A percentile compares a stretch with the other conserved stretches of the same genome.
phyloP scores from a whole-genome alignment of 2,113 vertebrate genomes.

The Petrocephalus microphthalmus region DNA sequence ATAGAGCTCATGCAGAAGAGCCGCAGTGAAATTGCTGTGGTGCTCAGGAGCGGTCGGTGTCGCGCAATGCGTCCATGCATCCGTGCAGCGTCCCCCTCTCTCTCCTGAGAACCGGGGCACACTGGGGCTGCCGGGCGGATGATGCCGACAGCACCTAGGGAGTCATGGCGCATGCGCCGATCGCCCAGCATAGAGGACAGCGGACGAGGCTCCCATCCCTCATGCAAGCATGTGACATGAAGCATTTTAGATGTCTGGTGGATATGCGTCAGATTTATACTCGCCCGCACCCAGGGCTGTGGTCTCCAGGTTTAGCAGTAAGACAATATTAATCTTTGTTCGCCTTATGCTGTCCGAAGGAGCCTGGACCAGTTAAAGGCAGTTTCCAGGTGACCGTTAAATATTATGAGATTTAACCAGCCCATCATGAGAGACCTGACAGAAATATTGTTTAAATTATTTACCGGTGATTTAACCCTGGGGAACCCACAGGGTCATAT shows the following conservation, averaged over 20 bases:
- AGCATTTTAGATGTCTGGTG: background rate
- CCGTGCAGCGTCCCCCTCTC: background rate
- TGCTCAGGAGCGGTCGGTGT: background rate
- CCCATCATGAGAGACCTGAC: no score
- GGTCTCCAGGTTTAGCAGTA: background rate
- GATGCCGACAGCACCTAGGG: background rate
- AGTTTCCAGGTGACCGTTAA: no score
- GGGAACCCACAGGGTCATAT: no score
- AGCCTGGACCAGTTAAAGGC: no score
- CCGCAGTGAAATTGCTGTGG: background rate
- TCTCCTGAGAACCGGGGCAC: background rate
- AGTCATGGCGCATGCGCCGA: background rate
- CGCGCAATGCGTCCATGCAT: background rate
- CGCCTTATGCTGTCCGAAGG: background rate
- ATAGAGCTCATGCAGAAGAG: background rate
- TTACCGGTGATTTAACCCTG: no score
- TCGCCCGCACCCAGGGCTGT: background rate
- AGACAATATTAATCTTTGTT: background rate
- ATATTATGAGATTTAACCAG: no score
- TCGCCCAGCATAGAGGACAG: background rate
- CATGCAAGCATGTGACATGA: background rate
- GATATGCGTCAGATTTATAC: background rate
- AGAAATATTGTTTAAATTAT: no score
- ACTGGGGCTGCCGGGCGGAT: background rate
- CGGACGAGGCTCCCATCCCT: background rate